Evolutionary conservation across 2,888 invertebrate genomes (phyloP), one percentile per base, ranked within the genome.

Genomic region (Eristalis arbustorum): DNA sequence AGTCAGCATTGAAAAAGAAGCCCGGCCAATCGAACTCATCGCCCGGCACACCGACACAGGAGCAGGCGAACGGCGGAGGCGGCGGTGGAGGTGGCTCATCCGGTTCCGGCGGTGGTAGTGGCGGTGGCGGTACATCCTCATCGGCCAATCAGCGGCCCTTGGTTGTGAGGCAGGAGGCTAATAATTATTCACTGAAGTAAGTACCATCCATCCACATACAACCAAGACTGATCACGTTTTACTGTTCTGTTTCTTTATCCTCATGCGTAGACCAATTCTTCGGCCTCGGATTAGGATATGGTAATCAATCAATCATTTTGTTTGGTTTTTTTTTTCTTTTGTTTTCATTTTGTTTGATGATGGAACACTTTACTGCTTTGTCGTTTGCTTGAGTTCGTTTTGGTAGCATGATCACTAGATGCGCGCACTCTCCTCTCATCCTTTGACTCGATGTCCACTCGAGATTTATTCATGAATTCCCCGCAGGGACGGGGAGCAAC

Each of bases 221-320:
- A 31, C 1, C 13, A 23, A 69, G 22, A 63, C 25, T 62, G 28
- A 49, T 49, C 42, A 34, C 59, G 57, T 34, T 28, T 14, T 61
- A 34, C 40, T 11, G 87, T 49, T 81, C 64, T 79, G 80, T 81
- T 88, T 76, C 82, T 87, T 88, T 49, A 76, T 63, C 34, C 23
- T 59, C 59, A 73, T 77, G 81, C 74, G 63, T 94, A 95, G 97
- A 96, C 96, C 96, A 94, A 96, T 96, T 93, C 95, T 96, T 93
- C 96, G 97, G 95, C 97, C 97, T 94, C 96, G 97, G 96, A 96
- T 97, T 94, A 96, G 96, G 95, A 96, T 97, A 95, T 97, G 97
- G 97, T 97, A 97, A 97, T 94, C 94, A 94, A 90, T 76, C 42
- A 34, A 69, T 31, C 40, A 31, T 31, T 72, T 64, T 67, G 31